Evolutionary conservation across 2,888 invertebrate genomes (phyloP), one percentile per base, ranked within the genome.

Genomic region (Cheilosia urbana): DNA sequence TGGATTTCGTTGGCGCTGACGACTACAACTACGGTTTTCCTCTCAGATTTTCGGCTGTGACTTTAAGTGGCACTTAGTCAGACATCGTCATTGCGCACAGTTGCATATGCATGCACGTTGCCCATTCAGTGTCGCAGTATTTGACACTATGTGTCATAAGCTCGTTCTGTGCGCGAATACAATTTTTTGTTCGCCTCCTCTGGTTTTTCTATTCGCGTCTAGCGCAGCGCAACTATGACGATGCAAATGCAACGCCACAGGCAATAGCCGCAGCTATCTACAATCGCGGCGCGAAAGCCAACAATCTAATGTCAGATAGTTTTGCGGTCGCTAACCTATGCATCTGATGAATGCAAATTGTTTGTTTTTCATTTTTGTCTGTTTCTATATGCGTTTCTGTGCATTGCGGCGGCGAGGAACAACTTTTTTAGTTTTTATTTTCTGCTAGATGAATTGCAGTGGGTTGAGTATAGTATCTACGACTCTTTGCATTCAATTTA

Each of bases 261-360:
- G 62, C 62, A 49, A 15, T 27, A 24, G 51, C 42, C 51, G 27
- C 37, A 53, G 19, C 27, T 42, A 42, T 34, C 45, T 47, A 37
- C 30, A 27, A 30, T 17, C 58, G 69, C 19, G 30, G 37, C 40
- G 15, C 68, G 30, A 30, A 73, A 72, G 60, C 71, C 71, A 72
- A 55, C 91, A 91, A 91, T 91, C 91, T 91, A 91, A 91, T 91
- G 91, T 91, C 91, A 91, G 91, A 91, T 91, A 91, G 91, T 91
- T 91, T 91, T 91, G 91, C 92, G 92, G 91, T 91, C 91, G 92
- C 91, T 91, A 91, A 91, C 91, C 91, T 91, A 89, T 88, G 79
- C 81, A 85, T 85, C 81, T 60, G 72, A 77, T 85, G 72, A 81
- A 85, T 85, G 76, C 85, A 80, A 83, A 73, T 83, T 78, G 34